phyloP scores from a whole-genome alignment of 1,140 invertebrate species.

The Pectinophora gossypiella region DNA sequence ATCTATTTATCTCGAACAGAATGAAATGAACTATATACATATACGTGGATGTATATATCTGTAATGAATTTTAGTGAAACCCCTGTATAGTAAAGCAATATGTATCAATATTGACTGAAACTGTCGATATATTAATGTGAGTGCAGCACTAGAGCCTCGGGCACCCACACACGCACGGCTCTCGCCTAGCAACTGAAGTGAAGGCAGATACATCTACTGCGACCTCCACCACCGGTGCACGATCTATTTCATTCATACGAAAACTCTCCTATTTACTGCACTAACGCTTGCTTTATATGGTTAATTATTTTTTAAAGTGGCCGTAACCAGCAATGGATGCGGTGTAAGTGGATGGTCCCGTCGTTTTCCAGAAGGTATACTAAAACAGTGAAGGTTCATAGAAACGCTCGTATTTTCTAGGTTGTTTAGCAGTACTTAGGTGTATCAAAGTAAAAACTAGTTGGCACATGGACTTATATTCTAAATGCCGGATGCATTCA shows the following conservation, averaged over 20 bases:
- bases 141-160: constrained; percentile 36
- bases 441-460: constrained; percentile 2
- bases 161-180: constrained; percentile 38
- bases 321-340: not conserved
- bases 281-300: too few species aligned
- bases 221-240: constrained; percentile 20
- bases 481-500: constrained; percentile 4
- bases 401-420: constrained; percentile 51
- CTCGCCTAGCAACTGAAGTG: constrained; percentile 62
- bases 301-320: too few species aligned
- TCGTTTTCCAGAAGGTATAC: not conserved
- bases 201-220: constrained; percentile 58
- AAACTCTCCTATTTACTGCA: too few species aligned
- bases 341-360: not conserved
- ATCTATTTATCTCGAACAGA: too few species aligned
- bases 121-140: too few species aligned
- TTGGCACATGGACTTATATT: not conserved
- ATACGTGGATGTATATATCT: too few species aligned
- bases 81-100: too few species aligned
- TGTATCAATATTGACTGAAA: too few species aligned
- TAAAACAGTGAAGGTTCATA: constrained; percentile 35
- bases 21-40: too few species aligned
- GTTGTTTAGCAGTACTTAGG: constrained; percentile 36
- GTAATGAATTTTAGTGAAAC: too few species aligned
- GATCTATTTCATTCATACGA: constrained; percentile 26